These are phyloP conservation scores for Brachyrhaphis roseni DNA, from an alignment of 2,797 vertebrate species.

Conservation along the genomic window DNA sequence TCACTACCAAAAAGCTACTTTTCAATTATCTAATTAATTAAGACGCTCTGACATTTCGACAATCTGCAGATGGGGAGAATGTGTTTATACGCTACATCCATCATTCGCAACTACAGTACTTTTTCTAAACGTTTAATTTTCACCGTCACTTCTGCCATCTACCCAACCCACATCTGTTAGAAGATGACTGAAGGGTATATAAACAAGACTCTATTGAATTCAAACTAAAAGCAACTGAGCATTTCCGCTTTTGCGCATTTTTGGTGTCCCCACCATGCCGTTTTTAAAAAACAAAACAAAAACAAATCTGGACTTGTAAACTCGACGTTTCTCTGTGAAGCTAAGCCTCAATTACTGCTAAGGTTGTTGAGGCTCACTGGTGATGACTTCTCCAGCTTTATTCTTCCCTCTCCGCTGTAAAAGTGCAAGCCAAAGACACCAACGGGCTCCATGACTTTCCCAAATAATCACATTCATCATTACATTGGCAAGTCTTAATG, in stretches of 20 bases:
- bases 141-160: background rate
- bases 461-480: slow-evolving; percentile 54
- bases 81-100: background rate
- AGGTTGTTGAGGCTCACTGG: slow-evolving; percentile 44
- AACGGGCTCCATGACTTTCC: slow-evolving; percentile 26
- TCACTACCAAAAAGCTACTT: background rate
- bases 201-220: background rate
- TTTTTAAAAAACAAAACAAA: background rate
- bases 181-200: background rate
- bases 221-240: background rate
- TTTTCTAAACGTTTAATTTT: background rate
- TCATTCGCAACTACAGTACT: background rate
- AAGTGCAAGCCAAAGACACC: slow-evolving; percentile 59
- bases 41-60: background rate
- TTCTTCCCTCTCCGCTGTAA: slow-evolving; percentile 53
- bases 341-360: slow-evolving; percentile 30
- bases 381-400: slow-evolving; percentile 56
- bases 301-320: slow-evolving; percentile 30
- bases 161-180: background rate
- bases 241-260: background rate
- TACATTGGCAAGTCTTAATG: slow-evolving; percentile 19
- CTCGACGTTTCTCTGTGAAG: slow-evolving; percentile 39
- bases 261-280: background rate
- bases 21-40: background rate
- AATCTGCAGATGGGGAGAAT: background rate